These are phyloP conservation scores for Leucophora obtusa DNA, from an alignment of 2,888 invertebrate genomes.

Conservation along the genomic window DNA sequence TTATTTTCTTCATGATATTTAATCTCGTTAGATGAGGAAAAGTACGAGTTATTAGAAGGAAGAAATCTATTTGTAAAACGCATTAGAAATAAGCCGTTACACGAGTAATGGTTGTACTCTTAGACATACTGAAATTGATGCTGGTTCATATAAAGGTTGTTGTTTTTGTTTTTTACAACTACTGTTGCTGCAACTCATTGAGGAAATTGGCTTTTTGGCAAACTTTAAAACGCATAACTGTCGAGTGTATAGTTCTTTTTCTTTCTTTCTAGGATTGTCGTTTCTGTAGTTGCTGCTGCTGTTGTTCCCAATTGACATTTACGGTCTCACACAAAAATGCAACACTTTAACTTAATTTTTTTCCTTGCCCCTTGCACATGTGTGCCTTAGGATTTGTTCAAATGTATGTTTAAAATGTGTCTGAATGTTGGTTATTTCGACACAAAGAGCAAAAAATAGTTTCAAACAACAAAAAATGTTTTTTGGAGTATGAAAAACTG, in stretches of 20 bases:
- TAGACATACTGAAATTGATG: constrained; percentile 43
- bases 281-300: constrained; percentile 15
- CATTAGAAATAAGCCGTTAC: too few species aligned
- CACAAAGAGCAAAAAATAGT: background rate
- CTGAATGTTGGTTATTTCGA: constrained; percentile 3
- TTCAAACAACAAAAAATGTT: constrained; percentile 7
- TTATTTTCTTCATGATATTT: too few species aligned
- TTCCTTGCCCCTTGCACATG: constrained; percentile 20
- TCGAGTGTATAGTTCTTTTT: constrained; percentile 41
- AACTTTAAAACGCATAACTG: constrained; percentile 49
- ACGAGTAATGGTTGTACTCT: too few species aligned
- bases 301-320: constrained; percentile 48
- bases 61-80: too few species aligned
- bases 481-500: constrained; percentile 35
- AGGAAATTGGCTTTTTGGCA: constrained; percentile 59
- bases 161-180: constrained; percentile 16
- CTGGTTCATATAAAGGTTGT: constrained; percentile 28
- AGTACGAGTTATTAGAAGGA: too few species aligned
- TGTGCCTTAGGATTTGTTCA: constrained; percentile 2
- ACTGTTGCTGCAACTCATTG: constrained; percentile 41
- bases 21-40: too few species aligned
- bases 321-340: constrained; percentile 57
- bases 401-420: background rate
- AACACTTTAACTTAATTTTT: constrained; percentile 48
- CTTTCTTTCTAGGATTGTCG: constrained; percentile 6